Evolutionary conservation across 2,888 invertebrate species (phyloP), one percentile per base, ranked within the genome.

Genomic region (Caenorhabditis panamensis): DNA sequence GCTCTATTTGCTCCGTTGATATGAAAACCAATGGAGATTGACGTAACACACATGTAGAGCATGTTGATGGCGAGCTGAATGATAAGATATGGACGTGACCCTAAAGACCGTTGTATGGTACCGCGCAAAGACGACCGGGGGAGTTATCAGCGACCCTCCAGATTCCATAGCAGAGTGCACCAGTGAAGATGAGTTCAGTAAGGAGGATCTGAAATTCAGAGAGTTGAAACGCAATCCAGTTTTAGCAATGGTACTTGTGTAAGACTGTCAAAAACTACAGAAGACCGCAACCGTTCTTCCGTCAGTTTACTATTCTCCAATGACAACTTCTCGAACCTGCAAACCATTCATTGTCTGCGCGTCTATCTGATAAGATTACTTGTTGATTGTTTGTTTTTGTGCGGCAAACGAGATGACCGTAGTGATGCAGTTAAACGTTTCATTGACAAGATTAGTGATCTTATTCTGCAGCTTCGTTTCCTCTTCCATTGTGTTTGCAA

Each of bases 401-500:
- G 90, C 90, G 16, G 87, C 88, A 75, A 90, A 90, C 18, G 89
- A 86, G 26, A 90, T 89, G 24, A 90, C 89, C 11, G 90, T 90
- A 22, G 85, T 87, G 20, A 90, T 90, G 79, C 88, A 88, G 49
- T 80, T 84, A 77, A 90, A 90, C 44, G 90, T 89, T 76, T 90
- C 90, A 51, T 78, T 82, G 59, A 90, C 90, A 53, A 90, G 81
- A 81, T 90, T 90, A 2, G 88, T 84, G 63, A 90, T 88, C 79
- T 90, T 90, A 54, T 79, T 84, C 69, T 90, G 90, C 20, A 90
- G 79, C 26, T 81, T 79, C 18, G 81, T 67, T 63, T 90, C 90
- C 41, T 87, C 87, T 62, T 90, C 89, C 71, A 90, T 72, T 16
- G 90, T 89, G 24, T 87, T 85, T 63, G 86, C 84, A 79, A 90